Conservation (phyloP, 2,888 invertebrate genomes). For the Deilephila elpenor region DNA sequence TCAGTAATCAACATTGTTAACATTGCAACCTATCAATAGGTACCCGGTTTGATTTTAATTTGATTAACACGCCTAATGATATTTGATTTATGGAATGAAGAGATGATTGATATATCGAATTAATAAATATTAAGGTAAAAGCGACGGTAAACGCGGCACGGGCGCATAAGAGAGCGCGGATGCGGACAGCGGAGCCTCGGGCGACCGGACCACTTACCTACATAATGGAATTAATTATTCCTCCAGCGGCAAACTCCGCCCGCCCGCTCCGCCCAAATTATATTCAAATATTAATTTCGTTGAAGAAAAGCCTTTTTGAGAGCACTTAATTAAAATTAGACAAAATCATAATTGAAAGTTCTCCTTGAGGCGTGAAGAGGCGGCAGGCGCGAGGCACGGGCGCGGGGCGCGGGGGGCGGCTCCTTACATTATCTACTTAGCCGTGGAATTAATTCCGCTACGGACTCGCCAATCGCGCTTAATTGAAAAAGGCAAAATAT, state of each 20-base stretch:
- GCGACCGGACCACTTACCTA: slow-evolving; percentile 73
- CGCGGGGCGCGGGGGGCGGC: slow-evolving; percentile 52
- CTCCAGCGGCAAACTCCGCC: slow-evolving; percentile 83
- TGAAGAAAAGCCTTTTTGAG: slow-evolving; percentile 83
- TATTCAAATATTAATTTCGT: slow-evolving; percentile 85
- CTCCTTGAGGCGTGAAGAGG: slow-evolving; percentile 83
- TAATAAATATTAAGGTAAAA: too few species aligned
- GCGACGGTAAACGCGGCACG: not conserved
- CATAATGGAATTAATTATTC: slow-evolving; percentile 84
- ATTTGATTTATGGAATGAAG: too few species aligned
- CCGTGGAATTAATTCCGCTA: slow-evolving; percentile 77
- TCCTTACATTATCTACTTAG: slow-evolving; percentile 83
- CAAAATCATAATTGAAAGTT: slow-evolving; percentile 85
- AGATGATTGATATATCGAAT: too few species aligned
- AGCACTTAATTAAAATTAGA: slow-evolving; percentile 85
- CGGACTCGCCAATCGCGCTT: slow-evolving; percentile 66
- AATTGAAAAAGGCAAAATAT: slow-evolving; percentile 75
- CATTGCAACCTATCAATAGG: too few species aligned
- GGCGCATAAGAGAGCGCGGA: slow-evolving; percentile 33
- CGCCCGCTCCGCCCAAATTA: slow-evolving; percentile 83
- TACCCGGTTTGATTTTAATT: too few species aligned
- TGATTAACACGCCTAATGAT: too few species aligned
- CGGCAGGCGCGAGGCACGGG: slow-evolving; percentile 52
- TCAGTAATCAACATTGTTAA: not conserved
- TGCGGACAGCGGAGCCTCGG: slow-evolving; percentile 45